These are phyloP conservation scores for Diarsia mendica DNA, from an alignment of 2,888 invertebrate genomes.

Conservation along the genomic window DNA sequence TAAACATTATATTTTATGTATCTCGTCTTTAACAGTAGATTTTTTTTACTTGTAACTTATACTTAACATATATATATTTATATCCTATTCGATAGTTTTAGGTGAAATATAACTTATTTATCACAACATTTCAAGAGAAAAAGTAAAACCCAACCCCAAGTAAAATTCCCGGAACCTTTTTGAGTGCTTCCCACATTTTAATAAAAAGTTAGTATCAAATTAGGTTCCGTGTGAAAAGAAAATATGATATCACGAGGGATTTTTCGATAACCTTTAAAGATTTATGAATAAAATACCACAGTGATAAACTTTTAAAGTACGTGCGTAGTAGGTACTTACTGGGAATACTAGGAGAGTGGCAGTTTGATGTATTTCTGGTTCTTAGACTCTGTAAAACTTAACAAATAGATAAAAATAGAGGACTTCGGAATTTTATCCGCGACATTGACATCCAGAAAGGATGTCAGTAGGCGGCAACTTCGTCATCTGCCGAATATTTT, in stretches of 20 bases:
- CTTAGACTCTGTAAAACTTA: neutral
- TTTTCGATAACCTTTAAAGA: constrained; percentile 53
- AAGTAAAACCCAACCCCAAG: too few species aligned
- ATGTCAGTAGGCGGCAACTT: neutral
- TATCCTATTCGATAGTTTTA: neutral
- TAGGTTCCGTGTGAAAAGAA: constrained; percentile 41
- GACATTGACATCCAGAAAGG: neutral
- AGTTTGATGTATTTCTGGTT: constrained; percentile 45
- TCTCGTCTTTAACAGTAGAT: too few species aligned
- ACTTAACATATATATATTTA: neutral
- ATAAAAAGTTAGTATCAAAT: constrained; percentile 42
- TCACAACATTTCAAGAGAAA: constrained; percentile 10
- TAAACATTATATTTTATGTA: too few species aligned
- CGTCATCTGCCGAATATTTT: neutral
- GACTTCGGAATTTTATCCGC: neutral
- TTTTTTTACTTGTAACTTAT: neutral
- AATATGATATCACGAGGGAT: constrained; percentile 36
- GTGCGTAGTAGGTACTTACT: constrained; percentile 22
- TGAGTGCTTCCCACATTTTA: constrained; percentile 37
- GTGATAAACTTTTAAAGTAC: constrained; percentile 57
- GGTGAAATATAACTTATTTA: constrained; percentile 24
- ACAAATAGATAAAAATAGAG: neutral
- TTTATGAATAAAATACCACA: constrained; percentile 57
- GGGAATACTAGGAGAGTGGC: constrained; percentile 49
- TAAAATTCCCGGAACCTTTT: constrained; percentile 24